Evolutionary conservation across 30 jellyfish, hydroid and myxozoan species (phyloP).

Genomic region (Morbakka virulenta): DNA sequence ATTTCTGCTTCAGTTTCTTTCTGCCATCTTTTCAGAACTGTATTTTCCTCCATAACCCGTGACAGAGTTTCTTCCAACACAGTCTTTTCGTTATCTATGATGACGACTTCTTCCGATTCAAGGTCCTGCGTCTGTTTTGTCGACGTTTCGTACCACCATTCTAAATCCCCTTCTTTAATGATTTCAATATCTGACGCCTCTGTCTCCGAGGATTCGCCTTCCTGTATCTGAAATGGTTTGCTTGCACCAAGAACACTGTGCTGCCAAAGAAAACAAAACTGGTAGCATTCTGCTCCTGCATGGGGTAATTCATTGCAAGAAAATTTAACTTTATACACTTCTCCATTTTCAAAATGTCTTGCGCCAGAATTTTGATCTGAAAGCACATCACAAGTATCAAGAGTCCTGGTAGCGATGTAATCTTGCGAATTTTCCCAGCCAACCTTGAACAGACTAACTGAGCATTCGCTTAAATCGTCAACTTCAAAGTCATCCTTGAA

Average conservation of each 20-base stretch:
- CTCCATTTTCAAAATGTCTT: neutral
- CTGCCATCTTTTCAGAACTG: no score
- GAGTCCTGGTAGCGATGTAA: neutral
- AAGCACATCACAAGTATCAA: neutral
- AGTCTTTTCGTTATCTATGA: no score
- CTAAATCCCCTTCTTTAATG: no score
- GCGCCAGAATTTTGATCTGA: neutral
- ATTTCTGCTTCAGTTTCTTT: no score
- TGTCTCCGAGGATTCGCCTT: neutral
- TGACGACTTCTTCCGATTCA: no score
- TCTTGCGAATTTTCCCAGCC: conserved; percentile 73
- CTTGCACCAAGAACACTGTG: conserved; percentile 83
- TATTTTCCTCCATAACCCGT: no score
- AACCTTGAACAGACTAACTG: conserved; percentile 68
- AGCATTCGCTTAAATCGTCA: no score
- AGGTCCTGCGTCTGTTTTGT: no score
- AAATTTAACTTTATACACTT: conserved; percentile 20
- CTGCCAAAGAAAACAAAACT: conserved; percentile 65
- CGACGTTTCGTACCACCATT: no score
- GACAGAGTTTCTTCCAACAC: no score
- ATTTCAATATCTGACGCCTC: no score
- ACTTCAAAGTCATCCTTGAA: no score
- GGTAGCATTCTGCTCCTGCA: conserved; percentile 65
- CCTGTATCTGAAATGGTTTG: conserved; percentile 67
- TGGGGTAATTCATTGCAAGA: conserved; percentile 25